phyloP scores from a whole-genome alignment of 2,888 invertebrate genomes.

The Itoplectis maculator region DNA sequence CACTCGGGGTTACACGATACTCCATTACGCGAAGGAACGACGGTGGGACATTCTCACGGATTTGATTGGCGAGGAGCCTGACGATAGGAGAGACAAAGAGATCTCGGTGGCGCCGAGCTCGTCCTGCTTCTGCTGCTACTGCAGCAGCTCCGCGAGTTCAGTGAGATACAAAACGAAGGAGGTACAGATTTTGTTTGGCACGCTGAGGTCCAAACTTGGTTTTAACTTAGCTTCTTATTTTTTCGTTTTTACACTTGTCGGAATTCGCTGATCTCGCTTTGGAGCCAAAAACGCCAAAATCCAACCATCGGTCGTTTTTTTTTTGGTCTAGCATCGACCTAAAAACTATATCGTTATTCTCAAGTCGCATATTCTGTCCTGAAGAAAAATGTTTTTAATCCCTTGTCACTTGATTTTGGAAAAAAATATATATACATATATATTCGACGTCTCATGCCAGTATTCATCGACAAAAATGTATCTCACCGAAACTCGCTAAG shows the following conservation, averaged over 20 bases:
- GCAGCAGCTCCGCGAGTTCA: conserved; percentile 25
- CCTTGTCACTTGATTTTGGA: too few species aligned
- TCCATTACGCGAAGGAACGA: conserved; percentile 83
- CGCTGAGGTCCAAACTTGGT: too few species aligned
- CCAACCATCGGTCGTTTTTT: too few species aligned
- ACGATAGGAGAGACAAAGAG: neutral
- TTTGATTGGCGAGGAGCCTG: conserved; percentile 69
- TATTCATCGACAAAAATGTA: conserved; percentile 3
- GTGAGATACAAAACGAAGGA: conserved; percentile 41
- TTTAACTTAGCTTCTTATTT: too few species aligned
- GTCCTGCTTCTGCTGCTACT: conserved; percentile 55
- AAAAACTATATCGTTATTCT: too few species aligned
- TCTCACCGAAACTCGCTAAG: conserved; percentile 6
- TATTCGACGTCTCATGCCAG: neutral
- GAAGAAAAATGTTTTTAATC: too few species aligned
- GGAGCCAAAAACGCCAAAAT: too few species aligned
- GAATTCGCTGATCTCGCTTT: too few species aligned
- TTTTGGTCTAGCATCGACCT: too few species aligned
- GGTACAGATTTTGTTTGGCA: neutral
- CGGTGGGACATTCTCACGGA: conserved; percentile 82
- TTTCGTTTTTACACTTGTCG: too few species aligned
- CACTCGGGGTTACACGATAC: conserved; percentile 81
- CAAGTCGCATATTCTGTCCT: too few species aligned
- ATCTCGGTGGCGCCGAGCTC: conserved; percentile 21
- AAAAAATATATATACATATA: neutral